Conservation (phyloP, 2,113 vertebrate genomes). For the Barnardius zonarius region DNA sequence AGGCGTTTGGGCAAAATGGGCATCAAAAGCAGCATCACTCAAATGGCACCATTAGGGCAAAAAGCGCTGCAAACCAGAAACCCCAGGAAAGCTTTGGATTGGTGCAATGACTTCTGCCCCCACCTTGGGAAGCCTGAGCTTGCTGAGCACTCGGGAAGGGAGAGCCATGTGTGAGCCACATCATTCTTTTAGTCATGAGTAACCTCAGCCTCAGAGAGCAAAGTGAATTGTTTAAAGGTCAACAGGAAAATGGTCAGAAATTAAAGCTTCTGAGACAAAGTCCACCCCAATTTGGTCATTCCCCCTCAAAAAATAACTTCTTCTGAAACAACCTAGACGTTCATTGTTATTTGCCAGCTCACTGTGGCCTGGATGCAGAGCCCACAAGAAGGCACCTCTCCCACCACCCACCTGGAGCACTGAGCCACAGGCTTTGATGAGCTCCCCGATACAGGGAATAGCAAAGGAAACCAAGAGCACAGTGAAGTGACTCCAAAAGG, state of each 20-base stretch:
- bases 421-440: background rate
- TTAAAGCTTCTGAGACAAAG: background rate
- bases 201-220: background rate
- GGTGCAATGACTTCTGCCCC: background rate
- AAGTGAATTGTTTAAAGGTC: background rate
- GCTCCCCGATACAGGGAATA: background rate
- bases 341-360: background rate
- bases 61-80: background rate
- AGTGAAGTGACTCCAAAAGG: background rate
- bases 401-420: background rate
- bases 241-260: background rate
- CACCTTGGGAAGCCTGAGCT: background rate
- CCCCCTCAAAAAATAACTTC: background rate
- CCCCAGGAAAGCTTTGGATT: background rate
- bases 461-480: background rate
- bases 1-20: background rate
- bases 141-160: rapidly evolving
- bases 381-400: background rate
- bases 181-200: background rate
- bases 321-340: background rate
- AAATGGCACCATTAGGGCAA: background rate
- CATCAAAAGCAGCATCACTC: background rate
- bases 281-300: background rate
- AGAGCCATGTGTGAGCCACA: background rate
- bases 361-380: background rate